Evolutionary conservation across 2,113 vertebrate species (phyloP).

Genomic region (Caranx ignobilis): DNA sequence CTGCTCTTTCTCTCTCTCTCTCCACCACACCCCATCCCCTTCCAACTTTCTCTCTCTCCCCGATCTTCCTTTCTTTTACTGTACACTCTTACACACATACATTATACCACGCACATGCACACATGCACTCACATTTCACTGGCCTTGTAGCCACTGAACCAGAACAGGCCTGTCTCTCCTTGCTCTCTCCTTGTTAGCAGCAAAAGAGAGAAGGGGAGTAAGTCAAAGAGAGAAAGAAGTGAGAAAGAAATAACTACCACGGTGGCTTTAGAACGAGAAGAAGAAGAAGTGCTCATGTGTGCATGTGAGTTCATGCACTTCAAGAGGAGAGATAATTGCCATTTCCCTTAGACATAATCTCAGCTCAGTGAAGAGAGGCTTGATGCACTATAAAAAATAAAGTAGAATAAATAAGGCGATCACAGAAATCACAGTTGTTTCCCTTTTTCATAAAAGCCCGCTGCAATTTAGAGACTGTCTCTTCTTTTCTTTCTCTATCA

Average conservation of each 20-base stretch:
- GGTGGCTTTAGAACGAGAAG: conserved; percentile 1
- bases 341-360: conserved; percentile 12
- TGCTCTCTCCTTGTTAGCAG: conserved; percentile 60
- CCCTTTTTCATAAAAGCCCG: background rate
- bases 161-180: conserved; percentile 43
- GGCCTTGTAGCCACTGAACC: conserved; percentile 58
- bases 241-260: conserved; percentile 21
- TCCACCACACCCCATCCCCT: conserved; percentile 7
- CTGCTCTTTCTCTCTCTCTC: conserved; percentile 21
- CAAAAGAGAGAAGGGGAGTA: background rate
- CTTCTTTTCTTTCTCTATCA: background rate
- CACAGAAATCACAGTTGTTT: background rate
- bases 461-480: background rate
- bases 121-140: conserved; percentile 59
- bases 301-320: conserved; percentile 18
- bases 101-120: conserved; percentile 46
- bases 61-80: conserved; percentile 15
- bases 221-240: background rate
- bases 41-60: background rate
- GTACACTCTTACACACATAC: conserved; percentile 28
- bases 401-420: background rate
- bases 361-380: conserved; percentile 13
- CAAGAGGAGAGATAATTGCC: conserved; percentile 15
- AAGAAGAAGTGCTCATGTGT: background rate
- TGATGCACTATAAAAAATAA: background rate